These are phyloP conservation scores for Peromyscus aztecus DNA, from an alignment of 2,797 vertebrate genomes.

Conservation along the genomic window DNA sequence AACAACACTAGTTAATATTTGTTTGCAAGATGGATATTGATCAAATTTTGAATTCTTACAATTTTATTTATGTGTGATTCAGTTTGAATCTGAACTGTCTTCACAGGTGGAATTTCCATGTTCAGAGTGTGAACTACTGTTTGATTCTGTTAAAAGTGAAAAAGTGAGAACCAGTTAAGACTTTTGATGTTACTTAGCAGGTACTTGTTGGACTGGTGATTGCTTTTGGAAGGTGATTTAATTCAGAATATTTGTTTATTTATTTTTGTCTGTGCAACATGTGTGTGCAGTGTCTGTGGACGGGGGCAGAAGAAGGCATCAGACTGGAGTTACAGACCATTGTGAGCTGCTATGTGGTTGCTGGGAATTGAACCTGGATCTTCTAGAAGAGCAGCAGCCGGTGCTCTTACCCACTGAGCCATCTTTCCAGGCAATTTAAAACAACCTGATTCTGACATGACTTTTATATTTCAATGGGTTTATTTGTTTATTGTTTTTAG, in stretches of 20 bases:
- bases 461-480: not conserved
- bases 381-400: not conserved
- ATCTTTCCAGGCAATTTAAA: not conserved
- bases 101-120: not conserved
- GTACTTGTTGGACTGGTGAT: not conserved
- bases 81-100: not conserved
- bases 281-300: not conserved
- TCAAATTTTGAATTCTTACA: not conserved
- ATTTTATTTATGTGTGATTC: not conserved
- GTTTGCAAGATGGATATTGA: not conserved
- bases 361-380: not conserved
- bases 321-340: not conserved
- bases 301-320: not conserved
- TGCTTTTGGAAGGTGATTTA: not conserved
- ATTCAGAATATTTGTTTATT: not conserved
- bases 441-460: not conserved
- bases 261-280: not conserved
- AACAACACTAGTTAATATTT: not conserved
- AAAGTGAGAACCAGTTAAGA: not conserved
- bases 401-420: not conserved
- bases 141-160: not conserved
- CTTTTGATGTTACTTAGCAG: not conserved
- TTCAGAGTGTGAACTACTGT: not conserved
- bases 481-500: not conserved
- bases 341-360: not conserved